Conservation (phyloP, 2,113 vertebrate genomes). For the Vidua macroura region DNA sequence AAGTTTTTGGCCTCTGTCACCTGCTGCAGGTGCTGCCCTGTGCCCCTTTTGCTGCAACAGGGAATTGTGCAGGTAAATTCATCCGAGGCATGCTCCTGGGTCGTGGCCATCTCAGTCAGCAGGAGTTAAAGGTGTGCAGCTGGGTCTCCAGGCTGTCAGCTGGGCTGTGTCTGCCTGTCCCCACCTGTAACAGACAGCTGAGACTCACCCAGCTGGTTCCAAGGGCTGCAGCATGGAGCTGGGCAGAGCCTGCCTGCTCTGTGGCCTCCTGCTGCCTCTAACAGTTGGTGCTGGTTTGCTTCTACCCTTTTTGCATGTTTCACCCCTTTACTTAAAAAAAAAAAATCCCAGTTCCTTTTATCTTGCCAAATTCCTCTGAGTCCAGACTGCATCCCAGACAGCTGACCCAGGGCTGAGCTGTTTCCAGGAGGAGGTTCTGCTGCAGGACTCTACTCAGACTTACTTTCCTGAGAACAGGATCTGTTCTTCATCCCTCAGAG, state of each 20-base stretch:
- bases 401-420: neutral
- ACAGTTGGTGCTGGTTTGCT: neutral
- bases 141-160: neutral
- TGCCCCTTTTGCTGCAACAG: neutral
- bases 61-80: neutral
- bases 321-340: neutral
- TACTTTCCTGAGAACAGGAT: neutral
- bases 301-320: neutral
- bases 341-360: neutral
- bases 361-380: neutral
- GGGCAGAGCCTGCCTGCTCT: neutral
- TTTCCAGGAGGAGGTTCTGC: neutral
- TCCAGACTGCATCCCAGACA: neutral
- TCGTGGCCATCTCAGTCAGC: neutral
- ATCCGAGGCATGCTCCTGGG: rapidly evolving
- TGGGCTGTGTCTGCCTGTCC: neutral
- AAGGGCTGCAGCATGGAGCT: neutral
- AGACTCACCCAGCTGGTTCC: neutral
- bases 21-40: neutral
- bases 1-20: neutral
- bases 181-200: neutral
- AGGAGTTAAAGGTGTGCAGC: neutral
- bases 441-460: neutral
- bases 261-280: neutral
- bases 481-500: neutral